Base-by-base conservation (phyloP, 2,113 vertebrate species). In the Otocyon megalotis region DNA sequence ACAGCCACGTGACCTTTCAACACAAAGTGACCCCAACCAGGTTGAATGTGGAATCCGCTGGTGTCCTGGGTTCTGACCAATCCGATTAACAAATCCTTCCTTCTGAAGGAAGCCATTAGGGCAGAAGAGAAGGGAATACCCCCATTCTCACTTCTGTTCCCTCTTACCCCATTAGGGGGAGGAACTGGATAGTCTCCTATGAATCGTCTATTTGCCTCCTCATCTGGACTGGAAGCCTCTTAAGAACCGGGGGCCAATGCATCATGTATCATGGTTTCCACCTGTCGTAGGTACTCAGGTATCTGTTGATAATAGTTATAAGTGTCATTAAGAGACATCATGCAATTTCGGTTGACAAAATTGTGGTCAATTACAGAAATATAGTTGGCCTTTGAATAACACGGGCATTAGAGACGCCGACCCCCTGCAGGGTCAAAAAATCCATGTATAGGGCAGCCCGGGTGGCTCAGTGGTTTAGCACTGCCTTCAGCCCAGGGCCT, bases 301-400 rank as follows among this genome's bases (percentile, higher is more conserved):
- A 84, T n/a, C 77, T 93, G 76, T 26, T 89, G 54, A 15, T 82
- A 89, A 86, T 17, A 74, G 11, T 76, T 35, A 24, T 28, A 10
- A 72, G 24, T 95, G 26, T 89, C 65, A 26, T 69, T 96, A 86
- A 94, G 71, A 96, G 53, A 90, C 30, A 54, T 54, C 43, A 89
- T 26, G 79, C 79, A 26, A 80, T 56, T 90, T 82, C 50, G 79
- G 20, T 35, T 74, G 53, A 81, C 32, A 85, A 86, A 96, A 81
- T 35, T 95, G 54, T 89, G 58, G n/a, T 94, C 65, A 84, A 13
- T 88, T 92, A 86, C 20, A 94, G 56, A 93, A 80, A 20, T 16
- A 30, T 14, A 50, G 26, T 50, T 76, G 26, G 74, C 74, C 26
- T 77, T 50, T 77, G 43, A 77, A 48, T 77, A 50, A 77, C 74